Percentiles rank a stretch among this genome's conserved stretches.
phyloP scores from a whole-genome alignment of 2,113 vertebrate genomes.

The Mormoops blainvillei region DNA sequence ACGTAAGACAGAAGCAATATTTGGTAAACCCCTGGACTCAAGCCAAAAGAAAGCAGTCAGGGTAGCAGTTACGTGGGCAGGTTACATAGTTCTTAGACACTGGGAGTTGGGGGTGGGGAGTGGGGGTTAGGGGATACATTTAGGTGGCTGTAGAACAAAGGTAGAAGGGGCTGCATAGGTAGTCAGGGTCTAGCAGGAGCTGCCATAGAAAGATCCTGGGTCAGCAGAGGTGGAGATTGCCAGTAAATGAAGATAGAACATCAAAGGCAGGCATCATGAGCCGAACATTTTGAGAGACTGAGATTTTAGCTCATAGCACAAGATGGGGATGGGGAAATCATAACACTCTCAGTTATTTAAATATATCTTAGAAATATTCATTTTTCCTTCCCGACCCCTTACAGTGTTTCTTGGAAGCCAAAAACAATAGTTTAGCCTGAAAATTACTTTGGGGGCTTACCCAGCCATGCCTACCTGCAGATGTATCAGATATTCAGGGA shows the following conservation, averaged over 20 bases:
- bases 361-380: neutral
- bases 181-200: neutral
- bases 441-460: neutral
- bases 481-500: constrained; percentile 94
- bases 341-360: neutral
- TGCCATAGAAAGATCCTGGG: neutral
- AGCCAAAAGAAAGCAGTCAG: neutral
- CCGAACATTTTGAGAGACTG: neutral
- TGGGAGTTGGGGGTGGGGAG: neutral
- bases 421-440: neutral
- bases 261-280: neutral
- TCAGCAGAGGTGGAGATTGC: neutral
- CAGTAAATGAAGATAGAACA: neutral
- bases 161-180: neutral
- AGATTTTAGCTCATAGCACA: constrained; percentile 11
- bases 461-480: constrained; percentile 84
- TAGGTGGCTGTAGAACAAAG: neutral
- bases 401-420: neutral
- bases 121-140: neutral
- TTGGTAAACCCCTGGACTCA: neutral
- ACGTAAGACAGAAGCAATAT: neutral
- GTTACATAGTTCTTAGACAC: neutral
- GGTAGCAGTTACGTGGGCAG: neutral
- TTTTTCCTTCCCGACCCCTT: neutral
- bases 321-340: neutral